Percentiles rank a stretch among this genome's conserved stretches.
phyloP scores from a whole-genome alignment of 2,113 vertebrate genomes.

The Odobenus rosmarus region DNA sequence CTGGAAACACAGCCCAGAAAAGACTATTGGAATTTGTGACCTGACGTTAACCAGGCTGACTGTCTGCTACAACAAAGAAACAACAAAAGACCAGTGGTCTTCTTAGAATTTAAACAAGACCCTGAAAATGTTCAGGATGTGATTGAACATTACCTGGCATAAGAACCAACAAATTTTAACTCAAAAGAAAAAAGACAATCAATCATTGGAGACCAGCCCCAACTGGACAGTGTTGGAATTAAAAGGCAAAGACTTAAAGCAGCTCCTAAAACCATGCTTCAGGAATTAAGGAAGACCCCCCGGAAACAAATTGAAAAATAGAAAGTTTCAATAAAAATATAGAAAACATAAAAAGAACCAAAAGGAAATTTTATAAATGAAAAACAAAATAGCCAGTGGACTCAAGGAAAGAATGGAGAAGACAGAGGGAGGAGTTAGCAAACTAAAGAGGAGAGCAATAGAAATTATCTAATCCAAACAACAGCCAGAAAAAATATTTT shows the following conservation, averaged over 20 bases:
- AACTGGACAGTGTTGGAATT: neutral
- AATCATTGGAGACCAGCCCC: neutral
- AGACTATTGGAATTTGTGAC: neutral
- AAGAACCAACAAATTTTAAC: neutral
- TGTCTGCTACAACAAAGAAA: neutral
- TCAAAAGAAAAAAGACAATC: neutral
- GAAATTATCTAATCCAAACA: neutral
- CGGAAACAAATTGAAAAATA: neutral
- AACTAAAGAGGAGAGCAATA: neutral
- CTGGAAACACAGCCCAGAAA: neutral
- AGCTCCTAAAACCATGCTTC: neutral
- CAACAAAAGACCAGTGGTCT: neutral
- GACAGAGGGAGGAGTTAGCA: neutral
- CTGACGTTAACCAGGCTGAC: neutral
- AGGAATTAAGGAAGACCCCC: neutral
- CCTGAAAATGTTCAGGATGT: neutral
- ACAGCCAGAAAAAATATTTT: neutral
- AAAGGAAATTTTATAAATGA: neutral
- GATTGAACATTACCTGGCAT: neutral
- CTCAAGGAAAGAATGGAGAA: neutral
- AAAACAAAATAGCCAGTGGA: neutral
- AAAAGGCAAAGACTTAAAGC: neutral
- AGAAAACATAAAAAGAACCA: neutral
- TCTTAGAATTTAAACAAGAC: constrained; percentile 25
- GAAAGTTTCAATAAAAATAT: neutral